Evolutionary conservation across 2,888 invertebrate species (phyloP).

Genomic region (Brassicogethes aeneus): DNA sequence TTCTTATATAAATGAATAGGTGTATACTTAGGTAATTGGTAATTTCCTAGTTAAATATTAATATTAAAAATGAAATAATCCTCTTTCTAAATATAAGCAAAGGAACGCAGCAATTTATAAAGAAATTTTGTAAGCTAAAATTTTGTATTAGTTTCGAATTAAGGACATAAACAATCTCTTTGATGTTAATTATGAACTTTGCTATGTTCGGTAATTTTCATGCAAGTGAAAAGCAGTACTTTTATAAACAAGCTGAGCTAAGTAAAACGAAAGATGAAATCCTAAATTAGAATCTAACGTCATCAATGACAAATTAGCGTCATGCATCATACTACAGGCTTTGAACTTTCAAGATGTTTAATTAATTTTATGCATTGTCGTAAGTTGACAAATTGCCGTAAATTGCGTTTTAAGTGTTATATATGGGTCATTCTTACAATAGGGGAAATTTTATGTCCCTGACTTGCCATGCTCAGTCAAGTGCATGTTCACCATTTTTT

Average conservation of each 20-base stretch:
- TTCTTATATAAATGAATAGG: too few relatives aligned
- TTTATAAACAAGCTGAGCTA: conserved; percentile 12
- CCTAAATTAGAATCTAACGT: conserved; percentile 19
- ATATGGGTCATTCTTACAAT: too few relatives aligned
- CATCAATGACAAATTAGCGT: conserved; percentile 21
- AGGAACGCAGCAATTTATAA: neutral
- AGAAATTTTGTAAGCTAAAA: neutral
- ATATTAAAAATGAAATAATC: too few relatives aligned
- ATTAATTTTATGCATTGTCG: conserved; percentile 15
- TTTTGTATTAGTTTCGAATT: conserved; percentile 2
- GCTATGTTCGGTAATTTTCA: conserved; percentile 7
- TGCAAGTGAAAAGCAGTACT: conserved; percentile 7
- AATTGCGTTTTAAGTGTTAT: too few relatives aligned
- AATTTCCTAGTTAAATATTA: too few relatives aligned
- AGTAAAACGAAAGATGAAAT: conserved; percentile 14
- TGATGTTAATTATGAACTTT: conserved; percentile 10
- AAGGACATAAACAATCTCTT: conserved; percentile 9
- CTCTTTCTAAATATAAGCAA: too few relatives aligned
- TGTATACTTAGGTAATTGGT: too few relatives aligned
- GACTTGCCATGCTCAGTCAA: too few relatives aligned
- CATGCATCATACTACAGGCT: conserved; percentile 17
- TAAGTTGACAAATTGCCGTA: conserved; percentile 5
- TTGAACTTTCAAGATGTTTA: conserved; percentile 15
- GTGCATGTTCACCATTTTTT: too few relatives aligned
- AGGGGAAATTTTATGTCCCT: too few relatives aligned